A percentile compares a stretch with the other conserved stretches of the same genome.
Conservation (phyloP, 2,797 vertebrate species). For the Neopelma chrysocephalum region DNA sequence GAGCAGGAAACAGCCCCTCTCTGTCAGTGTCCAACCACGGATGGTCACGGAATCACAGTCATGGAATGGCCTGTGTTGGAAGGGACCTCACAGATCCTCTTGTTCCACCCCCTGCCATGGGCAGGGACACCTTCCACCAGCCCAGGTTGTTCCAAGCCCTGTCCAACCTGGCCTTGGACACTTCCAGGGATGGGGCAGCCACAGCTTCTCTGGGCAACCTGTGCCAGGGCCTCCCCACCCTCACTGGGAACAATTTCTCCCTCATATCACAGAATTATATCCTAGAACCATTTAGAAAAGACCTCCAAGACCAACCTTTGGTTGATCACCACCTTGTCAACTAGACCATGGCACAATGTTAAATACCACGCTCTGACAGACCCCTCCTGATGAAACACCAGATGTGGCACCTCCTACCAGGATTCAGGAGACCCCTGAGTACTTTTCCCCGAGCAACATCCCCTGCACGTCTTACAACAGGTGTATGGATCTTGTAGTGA, state of each 20-base stretch:
- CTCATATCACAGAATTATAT: background rate
- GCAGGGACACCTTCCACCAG: background rate
- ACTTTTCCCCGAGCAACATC: background rate
- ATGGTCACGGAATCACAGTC: background rate
- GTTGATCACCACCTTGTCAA: background rate
- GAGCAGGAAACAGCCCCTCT: background rate
- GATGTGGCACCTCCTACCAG: background rate
- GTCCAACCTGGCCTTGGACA: background rate
- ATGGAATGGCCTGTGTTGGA: too few species aligned
- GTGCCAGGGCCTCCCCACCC: background rate
- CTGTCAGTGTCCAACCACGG: background rate
- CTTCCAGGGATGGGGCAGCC: background rate
- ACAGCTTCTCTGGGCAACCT: background rate
- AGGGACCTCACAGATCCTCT: background rate
- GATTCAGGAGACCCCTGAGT: background rate
- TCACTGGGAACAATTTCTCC: background rate
- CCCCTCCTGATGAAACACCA: background rate
- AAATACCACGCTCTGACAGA: background rate
- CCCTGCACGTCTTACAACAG: background rate
- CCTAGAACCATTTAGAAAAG: background rate
- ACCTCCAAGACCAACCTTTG: background rate
- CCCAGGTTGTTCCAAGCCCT: rapidly evolving
- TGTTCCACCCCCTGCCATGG: too few species aligned
- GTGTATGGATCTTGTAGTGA: background rate
- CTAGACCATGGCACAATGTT: rapidly evolving